Evolutionary conservation across 2,113 vertebrate species (phyloP).

Genomic region (Rana temporaria): DNA sequence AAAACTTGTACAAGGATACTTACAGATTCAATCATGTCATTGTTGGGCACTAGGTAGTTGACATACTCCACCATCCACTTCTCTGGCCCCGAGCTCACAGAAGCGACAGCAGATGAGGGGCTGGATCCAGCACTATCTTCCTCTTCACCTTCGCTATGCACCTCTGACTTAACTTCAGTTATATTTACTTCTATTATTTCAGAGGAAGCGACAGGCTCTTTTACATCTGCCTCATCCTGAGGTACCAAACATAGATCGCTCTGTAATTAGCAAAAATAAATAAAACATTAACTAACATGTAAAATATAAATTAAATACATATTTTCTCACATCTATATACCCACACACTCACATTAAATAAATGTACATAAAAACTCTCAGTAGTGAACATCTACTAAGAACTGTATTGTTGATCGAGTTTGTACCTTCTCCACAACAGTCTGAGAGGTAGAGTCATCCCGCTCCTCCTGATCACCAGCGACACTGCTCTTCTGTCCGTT

Average conservation of each 20-base stretch:
- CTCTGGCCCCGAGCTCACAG: slow-evolving; percentile 65
- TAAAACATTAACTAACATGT: not conserved
- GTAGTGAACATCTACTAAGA: not conserved
- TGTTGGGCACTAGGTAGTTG: slow-evolving; percentile 80
- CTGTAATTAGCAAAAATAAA: slow-evolving; percentile 43
- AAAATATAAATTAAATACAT: not conserved
- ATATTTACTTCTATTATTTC: slow-evolving; percentile 57
- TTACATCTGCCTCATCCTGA: slow-evolving; percentile 69
- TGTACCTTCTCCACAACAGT: slow-evolving; percentile 68
- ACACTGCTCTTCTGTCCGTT: slow-evolving; percentile 76
- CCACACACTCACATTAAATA: not conserved
- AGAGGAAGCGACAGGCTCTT: slow-evolving; percentile 61
- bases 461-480: slow-evolving; percentile 78
- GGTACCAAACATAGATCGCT: slow-evolving; percentile 57
- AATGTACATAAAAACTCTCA: not conserved
- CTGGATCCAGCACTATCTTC: slow-evolving; percentile 60
- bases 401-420: not conserved
- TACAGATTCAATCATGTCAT: slow-evolving; percentile 92
- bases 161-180: slow-evolving; percentile 52
- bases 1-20: slow-evolving; percentile 55
- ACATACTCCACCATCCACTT: slow-evolving; percentile 91
- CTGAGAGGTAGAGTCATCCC: slow-evolving; percentile 65
- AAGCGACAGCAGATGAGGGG: slow-evolving; percentile 44
- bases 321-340: too few relatives aligned
- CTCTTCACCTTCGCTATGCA: slow-evolving; percentile 60